Percentiles rank a stretch among this genome's conserved stretches.
phyloP scores from a whole-genome alignment of 2,797 vertebrate species.

The Ara ararauna region DNA sequence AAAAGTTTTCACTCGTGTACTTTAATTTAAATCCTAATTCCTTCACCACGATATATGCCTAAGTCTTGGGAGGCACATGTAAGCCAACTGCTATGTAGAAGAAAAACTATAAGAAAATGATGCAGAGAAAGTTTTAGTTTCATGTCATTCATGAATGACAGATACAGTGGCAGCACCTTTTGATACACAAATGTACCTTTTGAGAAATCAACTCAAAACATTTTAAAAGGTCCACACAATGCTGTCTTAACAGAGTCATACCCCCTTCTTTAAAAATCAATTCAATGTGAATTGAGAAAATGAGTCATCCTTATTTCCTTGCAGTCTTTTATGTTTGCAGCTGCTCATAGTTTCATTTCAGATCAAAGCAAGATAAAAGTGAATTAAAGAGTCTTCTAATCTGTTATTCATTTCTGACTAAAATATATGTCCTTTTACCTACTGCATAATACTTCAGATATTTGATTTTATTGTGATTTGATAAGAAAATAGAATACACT shows the following conservation, averaged over 20 bases:
- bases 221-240: not conserved
- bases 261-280: not conserved
- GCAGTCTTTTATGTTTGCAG: not conserved
- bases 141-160: not conserved
- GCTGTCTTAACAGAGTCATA: not conserved
- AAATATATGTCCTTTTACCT: constrained; percentile 31
- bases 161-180: not conserved
- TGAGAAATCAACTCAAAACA: not conserved
- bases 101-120: not conserved
- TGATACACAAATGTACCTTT: not conserved
- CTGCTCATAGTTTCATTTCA: not conserved
- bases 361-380: constrained; percentile 65
- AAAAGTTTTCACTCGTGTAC: not conserved
- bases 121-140: not conserved
- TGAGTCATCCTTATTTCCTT: constrained; percentile 5
- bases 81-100: not conserved
- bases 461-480: not conserved
- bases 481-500: not conserved
- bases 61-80: not conserved
- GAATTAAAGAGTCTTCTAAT: constrained; percentile 54
- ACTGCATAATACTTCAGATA: not conserved
- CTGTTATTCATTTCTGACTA: constrained; percentile 31
- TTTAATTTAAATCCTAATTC: not conserved
- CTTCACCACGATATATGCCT: not conserved
- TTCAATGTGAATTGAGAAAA: not conserved